Evolutionary conservation across 2,888 invertebrate species (phyloP).

Genomic region (Campoplex nolae): DNA sequence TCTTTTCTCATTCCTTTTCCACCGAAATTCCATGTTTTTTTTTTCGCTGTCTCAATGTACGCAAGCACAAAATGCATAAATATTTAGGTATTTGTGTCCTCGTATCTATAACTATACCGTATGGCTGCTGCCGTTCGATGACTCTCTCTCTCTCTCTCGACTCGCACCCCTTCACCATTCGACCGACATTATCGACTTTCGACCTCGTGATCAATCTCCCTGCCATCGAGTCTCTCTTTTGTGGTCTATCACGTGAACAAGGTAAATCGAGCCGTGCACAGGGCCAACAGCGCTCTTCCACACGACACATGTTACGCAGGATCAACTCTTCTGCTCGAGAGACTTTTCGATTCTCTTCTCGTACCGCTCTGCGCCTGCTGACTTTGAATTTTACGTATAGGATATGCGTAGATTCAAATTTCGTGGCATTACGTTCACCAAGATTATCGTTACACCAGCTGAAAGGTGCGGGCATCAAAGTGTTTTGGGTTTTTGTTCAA

Average conservation of each 20-base stretch:
- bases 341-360: conserved; percentile 53
- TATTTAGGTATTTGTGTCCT: background rate
- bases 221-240: conserved; percentile 59
- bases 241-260: conserved; percentile 68
- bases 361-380: conserved; percentile 17
- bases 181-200: conserved; percentile 69
- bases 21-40: background rate
- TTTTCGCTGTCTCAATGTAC: background rate
- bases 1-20: background rate
- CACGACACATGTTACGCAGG: conserved; percentile 31
- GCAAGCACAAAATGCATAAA: background rate
- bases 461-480: background rate
- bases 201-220: conserved; percentile 64
- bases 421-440: conserved; percentile 22
- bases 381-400: background rate
- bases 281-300: conserved; percentile 52
- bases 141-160: conserved; percentile 65
- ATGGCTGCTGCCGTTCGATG: conserved; percentile 60
- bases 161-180: conserved; percentile 45
- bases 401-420: conserved; percentile 30
- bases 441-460: background rate
- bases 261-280: conserved; percentile 75
- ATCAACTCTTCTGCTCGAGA: conserved; percentile 26
- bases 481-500: background rate
- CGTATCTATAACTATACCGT: conserved; percentile 13